Percentiles rank a stretch among this genome's conserved stretches.
These are phyloP conservation scores for Antechinus stuartii DNA, from an alignment of 2,113 vertebrate species.

Conservation along the genomic window DNA sequence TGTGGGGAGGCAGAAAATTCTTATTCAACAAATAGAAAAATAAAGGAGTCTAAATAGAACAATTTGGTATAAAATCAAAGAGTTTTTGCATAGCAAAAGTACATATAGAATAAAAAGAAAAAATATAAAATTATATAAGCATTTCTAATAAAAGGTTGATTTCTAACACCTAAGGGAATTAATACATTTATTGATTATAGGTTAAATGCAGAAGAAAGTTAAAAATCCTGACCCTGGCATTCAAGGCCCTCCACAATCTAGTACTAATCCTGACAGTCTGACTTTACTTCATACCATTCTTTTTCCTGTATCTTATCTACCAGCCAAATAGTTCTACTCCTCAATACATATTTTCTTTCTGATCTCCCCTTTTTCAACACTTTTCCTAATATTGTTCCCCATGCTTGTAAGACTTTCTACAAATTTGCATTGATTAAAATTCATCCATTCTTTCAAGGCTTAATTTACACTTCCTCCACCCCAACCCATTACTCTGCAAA, in stretches of 20 bases:
- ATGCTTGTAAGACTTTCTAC: not conserved
- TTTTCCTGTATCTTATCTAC: not conserved
- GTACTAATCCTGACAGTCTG: not conserved
- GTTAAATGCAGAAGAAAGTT: not conserved
- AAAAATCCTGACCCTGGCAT: not conserved
- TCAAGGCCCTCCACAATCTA: not conserved
- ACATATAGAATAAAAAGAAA: not conserved
- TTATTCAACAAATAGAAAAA: not conserved
- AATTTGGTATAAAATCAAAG: not conserved
- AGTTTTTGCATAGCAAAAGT: not conserved
- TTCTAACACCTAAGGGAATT: not conserved
- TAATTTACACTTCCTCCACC: not conserved
- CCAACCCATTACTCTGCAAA: not conserved
- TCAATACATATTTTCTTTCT: not conserved
- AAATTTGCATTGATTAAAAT: not conserved
- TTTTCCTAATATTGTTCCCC: not conserved
- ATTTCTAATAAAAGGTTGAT: not conserved
- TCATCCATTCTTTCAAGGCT: not conserved
- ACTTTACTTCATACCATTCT: not conserved
- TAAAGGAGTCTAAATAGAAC: not conserved
- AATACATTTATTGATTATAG: not conserved
- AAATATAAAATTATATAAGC: not conserved
- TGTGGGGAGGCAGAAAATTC: not conserved
- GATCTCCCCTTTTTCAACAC: not conserved
- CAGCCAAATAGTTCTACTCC: not conserved